Evolutionary conservation across 2,797 vertebrate genomes (phyloP), one percentile per base, ranked within the genome.

Genomic region (Simalia tracyae): DNA sequence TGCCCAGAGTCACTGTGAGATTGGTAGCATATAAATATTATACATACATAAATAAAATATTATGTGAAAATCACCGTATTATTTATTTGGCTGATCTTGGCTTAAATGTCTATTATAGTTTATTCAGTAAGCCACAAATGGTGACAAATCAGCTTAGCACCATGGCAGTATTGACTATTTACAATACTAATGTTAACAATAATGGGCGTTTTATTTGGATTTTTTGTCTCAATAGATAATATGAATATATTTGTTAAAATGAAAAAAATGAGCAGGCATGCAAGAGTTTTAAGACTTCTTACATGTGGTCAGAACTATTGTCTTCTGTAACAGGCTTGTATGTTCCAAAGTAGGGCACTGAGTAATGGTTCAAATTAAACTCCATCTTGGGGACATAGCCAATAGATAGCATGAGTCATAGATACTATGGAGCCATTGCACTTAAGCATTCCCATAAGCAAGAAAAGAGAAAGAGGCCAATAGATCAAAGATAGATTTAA

Each of bases 401-500:
- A 56, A 60, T 24, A 56, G 31, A 54, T 42, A 11, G 76, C 0
- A 0, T 89, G 91, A 19, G 54, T 94, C 86, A 7, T 93, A 81
- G 85, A 64, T 57, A 36, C 1, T 28, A 0, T 91, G 46, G 89
- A 92, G 57, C 85, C 66, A 54, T 90, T 87, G 0, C 91, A 61
- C 0, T 92, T 28, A 84, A 81, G 6, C 86, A 89, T 68, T 93
- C 0, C 3, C 19, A 24, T 63, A 90, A 92, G 28, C 4, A 92
- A 86, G 0, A 76, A 59, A 66, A 89, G 68, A 89, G 26, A 76
- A 56, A 88, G 56, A 5, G 7, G 59, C 89, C 64, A 86, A 24
- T n/a, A 90, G 17, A 76, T 87, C 0, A 89, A 36, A 28, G 66
- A 4, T 85, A 66, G 91, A 89, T 76, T 94, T 93, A 72, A 92